Conservation (phyloP, 2,113 vertebrate genomes). For the Nipponia nippon region DNA sequence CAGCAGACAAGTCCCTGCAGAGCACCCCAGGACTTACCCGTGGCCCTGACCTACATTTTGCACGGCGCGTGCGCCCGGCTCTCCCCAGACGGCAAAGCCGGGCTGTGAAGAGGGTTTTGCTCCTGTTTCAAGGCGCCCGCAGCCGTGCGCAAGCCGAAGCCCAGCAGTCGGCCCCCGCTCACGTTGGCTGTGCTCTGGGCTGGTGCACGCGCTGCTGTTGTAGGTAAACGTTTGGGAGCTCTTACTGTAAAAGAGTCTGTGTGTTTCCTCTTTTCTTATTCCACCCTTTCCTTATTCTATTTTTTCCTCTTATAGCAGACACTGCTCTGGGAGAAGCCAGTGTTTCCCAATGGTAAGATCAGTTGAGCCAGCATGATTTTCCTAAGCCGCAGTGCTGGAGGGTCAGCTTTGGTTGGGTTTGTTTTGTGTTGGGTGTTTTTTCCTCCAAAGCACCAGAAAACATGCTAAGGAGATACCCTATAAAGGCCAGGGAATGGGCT, state of each 20-base stretch:
- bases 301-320: neutral
- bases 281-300: neutral
- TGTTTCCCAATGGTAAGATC: neutral
- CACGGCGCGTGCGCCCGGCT: accelerated
- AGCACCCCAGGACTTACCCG: neutral
- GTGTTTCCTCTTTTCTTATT: neutral
- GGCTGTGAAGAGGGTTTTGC: neutral
- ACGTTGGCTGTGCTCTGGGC: neutral
- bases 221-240: neutral
- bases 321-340: neutral
- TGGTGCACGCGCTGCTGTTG: neutral
- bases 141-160: accelerated
- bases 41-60: neutral
- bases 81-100: neutral
- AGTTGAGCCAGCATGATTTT: neutral
- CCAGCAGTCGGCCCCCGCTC: neutral
- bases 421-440: neutral
- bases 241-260: neutral
- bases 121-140: neutral
- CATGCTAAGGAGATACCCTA: neutral
- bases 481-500: neutral
- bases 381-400: neutral
- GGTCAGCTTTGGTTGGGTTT: neutral
- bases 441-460: neutral
- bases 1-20: neutral